phyloP scores from a whole-genome alignment of 2,113 vertebrate species.

The Lagopus leucura region DNA sequence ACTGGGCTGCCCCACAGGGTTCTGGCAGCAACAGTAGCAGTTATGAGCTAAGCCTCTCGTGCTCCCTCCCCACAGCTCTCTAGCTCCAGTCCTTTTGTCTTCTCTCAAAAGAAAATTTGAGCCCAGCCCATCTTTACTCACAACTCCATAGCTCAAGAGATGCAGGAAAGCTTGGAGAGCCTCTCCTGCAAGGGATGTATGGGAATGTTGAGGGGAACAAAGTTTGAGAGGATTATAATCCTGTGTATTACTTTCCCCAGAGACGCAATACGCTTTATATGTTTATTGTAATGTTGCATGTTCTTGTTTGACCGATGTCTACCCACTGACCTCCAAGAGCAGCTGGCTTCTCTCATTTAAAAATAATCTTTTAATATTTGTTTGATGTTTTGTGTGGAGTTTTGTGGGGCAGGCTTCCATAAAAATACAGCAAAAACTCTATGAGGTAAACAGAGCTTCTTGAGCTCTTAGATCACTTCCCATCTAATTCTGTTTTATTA shows the following conservation, averaged over 20 bases:
- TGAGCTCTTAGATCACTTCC: not conserved
- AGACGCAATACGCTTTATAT: not conserved
- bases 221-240: not conserved
- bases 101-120: not conserved
- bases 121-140: not conserved
- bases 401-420: not conserved
- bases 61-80: not conserved
- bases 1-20: rapidly evolving
- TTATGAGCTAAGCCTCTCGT: not conserved
- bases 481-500: not conserved
- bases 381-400: not conserved
- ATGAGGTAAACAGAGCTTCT: not conserved
- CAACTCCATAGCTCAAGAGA: not conserved
- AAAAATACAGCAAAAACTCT: not conserved
- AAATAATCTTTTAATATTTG: not conserved
- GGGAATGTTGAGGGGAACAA: rapidly evolving
- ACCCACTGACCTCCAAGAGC: not conserved
- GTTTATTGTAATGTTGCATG: not conserved
- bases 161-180: not conserved
- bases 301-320: not conserved
- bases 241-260: not conserved
- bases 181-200: rapidly evolving
- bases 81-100: not conserved
- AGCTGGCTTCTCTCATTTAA: not conserved
- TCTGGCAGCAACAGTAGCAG: not conserved